Conservation (phyloP, 1,140 invertebrate genomes). For the Halesus radiatus region DNA sequence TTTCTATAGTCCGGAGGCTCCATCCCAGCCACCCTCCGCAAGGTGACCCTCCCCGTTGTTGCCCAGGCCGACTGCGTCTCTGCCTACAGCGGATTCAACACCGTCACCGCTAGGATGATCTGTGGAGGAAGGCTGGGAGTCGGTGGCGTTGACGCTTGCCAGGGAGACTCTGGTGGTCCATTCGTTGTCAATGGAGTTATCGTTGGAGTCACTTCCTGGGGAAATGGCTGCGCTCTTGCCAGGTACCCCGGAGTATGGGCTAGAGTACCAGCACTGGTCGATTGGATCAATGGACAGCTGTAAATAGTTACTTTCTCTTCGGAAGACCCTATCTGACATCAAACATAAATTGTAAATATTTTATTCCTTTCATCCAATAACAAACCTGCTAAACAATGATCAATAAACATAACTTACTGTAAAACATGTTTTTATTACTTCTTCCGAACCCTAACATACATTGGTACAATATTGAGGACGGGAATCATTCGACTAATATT, state of each 20-base stretch:
- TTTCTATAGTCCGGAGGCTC: conserved; percentile 44
- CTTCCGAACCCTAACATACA: too few relatives aligned
- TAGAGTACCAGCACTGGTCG: conserved; percentile 73
- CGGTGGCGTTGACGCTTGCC: conserved; percentile 60
- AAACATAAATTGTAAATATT: too few relatives aligned
- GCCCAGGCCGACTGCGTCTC: conserved; percentile 59
- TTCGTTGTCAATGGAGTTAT: conserved; percentile 69
- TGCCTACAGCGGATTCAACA: conserved; percentile 55
- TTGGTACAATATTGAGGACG: too few relatives aligned
- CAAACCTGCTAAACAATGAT: too few relatives aligned
- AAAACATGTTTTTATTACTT: too few relatives aligned
- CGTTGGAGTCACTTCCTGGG: conserved; percentile 82
- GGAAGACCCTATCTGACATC: too few relatives aligned
- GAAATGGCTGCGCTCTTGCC: conserved; percentile 76
- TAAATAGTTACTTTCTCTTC: neutral
- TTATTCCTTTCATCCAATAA: too few relatives aligned
- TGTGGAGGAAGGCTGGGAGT: conserved; percentile 73
- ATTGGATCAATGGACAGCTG: conserved; percentile 70
- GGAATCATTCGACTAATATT: too few relatives aligned
- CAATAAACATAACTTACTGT: too few relatives aligned
- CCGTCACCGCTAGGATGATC: conserved; percentile 75
- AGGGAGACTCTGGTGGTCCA: conserved; percentile 75
- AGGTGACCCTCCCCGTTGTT: conserved; percentile 65
- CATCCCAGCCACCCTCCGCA: conserved; percentile 60
- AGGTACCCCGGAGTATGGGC: conserved; percentile 80